Evolutionary conservation across 2,888 invertebrate genomes (phyloP), one percentile per base, ranked within the genome.

Genomic region (Agrotis exclamationis): DNA sequence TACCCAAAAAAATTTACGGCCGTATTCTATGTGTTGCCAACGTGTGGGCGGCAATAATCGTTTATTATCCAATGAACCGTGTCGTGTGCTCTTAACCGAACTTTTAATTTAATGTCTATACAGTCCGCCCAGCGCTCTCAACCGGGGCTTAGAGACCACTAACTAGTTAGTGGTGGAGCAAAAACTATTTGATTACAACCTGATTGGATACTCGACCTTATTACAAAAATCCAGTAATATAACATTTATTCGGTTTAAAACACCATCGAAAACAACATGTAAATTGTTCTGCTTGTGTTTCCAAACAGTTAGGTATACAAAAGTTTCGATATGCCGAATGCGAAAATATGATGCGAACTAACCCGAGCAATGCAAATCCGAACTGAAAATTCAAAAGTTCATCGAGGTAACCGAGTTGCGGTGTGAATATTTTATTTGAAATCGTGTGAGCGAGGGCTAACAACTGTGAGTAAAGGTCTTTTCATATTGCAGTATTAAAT

Each of bases 351-450:
- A 84, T 82, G 62, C 50, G 62, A 82, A 85, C 63, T 72, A 80
- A 77, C 80, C 78, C 73, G 72, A 75, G 70, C 68, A 72, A 76
- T 76, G 78, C 70, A 82, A 86, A 85, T 77, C 74, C 62, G 65
- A 80, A 83, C 80, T 79, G 74, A 79, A 86, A 84, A 84, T 85
- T 85, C 79, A 80, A 84, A 86, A 85, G 82, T 85, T 86, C 82
- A 83, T 82, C 77, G 73, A 82, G 66, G 82, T 84, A 83, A 85
- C 86, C 57, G 57, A 76, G 80, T 80, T 84, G 77, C 65, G 80
- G 78, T 79, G 81, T 85, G 87, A 87, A 88, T 89, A 88, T 86
- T 88, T 88, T 84, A 88, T 87, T 80, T 74, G 65, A 76, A 80
- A 85, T 78, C 68, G 73, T 85, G 82, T 77, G 77, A 76, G 82